Evolutionary conservation across 2,888 invertebrate species (phyloP), one percentile per base, ranked within the genome.

Genomic region (Eupithecia inturbata): DNA sequence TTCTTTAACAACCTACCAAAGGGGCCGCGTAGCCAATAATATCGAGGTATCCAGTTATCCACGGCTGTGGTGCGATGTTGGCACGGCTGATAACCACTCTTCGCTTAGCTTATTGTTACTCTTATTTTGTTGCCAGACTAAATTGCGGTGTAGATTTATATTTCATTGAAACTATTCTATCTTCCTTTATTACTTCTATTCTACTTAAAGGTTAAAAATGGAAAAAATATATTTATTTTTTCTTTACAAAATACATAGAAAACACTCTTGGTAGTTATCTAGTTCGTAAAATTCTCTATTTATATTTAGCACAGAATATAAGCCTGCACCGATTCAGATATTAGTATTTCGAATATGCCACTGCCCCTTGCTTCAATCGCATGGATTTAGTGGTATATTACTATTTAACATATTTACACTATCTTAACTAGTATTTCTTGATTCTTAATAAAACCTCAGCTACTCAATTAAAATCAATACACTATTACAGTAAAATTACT

Each of bases 1-100:
- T 98, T 98, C 97, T 98, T 98, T 97, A 98, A 97, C 96, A 96
- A 96, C 95, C 96, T 97, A 95, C 97, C 97, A 96, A 97, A 97
- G 96, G 96, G 96, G 92, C 96, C 97, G 95, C 96, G 97, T 96
- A 97, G 97, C 95, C 97, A 97, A 96, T 97, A 96, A 82, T 81
- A 85, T 84, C 85, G 91, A 93, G 93, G 92, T 90, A 92, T 90
- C 71, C 57, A 85, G 60, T 70, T 75, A 62, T 60, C 88, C 88
- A 89, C 78, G 75, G 76, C 78, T 71, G 76, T 73, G 82, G 95
- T 87, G 85, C 81, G 74, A 80, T 91, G 87, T 91, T 89, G 85
- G 93, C 94, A 93, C 93, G 93, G 88, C 87, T 81, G 83, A 85
- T 91, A 92, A 92, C 91, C 19, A 84, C 88, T 81, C 93, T 92